Evolutionary conservation across 2,888 invertebrate species (phyloP), one percentile per base, ranked within the genome.

Genomic region (Machimus rusticus): DNA sequence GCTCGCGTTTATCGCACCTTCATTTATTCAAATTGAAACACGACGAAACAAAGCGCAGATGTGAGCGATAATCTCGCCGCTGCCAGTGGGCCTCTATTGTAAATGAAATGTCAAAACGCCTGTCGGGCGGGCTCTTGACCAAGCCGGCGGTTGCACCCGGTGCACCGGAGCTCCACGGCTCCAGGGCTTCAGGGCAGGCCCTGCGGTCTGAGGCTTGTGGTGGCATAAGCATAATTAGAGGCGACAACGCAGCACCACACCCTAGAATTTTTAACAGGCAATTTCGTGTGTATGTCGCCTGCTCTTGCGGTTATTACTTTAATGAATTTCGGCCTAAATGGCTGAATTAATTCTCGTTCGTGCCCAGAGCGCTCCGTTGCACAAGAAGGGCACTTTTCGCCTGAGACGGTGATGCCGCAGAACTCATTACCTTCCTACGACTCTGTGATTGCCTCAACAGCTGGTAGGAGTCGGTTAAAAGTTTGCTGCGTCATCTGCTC

Each of bases 21-120:
- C 85, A 74, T 85, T 85, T 85, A 85, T 85, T 85, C 85, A 85
- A 85, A 85, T 85, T 85, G 74, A 85, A 85, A 85, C 85, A 85
- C 74, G 85, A 74, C 74, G 37, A 85, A 85, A 85, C 74, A 74
- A 79, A 55, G 23, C 19, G 79, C 55, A 31, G 77, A 86, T 51
- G 78, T 57, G 87, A 66, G 43, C 66, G 87, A 87, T 79, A 78
- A 81, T 37, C 79, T 87, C 78, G 14, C 74, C 87, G 57, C 37
- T 66, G 23, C 66, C 66, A 66, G 66, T 66, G 79, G 66, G 87
- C 87, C 86, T n/a, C n/a, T 66, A 79, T 87, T 87, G 87, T 87
- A 78, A 87, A 79, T 81, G 87, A 87, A 46, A 74, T 43, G 85
- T 85, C 85, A 85, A 79, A 79, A 87, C 74, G 87, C 39, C 23